A percentile compares a stretch with the other conserved stretches of the same genome.
Conservation (phyloP, 2,113 vertebrate genomes). For the Orycteropus afer region DNA sequence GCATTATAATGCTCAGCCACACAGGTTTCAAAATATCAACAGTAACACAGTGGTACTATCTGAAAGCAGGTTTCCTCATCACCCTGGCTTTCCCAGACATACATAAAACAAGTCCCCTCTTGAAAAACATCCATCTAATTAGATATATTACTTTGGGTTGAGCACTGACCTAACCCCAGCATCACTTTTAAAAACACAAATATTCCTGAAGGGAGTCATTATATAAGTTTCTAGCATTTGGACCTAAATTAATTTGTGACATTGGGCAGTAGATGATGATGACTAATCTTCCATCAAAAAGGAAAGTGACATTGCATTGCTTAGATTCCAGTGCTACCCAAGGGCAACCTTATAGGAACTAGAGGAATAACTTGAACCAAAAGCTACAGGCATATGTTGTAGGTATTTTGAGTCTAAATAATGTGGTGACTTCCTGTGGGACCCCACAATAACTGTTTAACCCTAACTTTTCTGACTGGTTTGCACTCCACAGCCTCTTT, state of each 20-base stretch:
- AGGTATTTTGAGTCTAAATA: not conserved
- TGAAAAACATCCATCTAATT: not conserved
- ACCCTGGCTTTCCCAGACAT: not conserved
- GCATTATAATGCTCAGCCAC: not conserved
- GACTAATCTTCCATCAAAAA: not conserved
- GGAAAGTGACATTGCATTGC: not conserved
- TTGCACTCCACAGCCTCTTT: not conserved
- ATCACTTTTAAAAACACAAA: not conserved
- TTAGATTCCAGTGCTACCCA: not conserved
- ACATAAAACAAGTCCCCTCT: not conserved
- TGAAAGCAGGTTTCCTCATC: not conserved
- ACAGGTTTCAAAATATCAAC: not conserved
- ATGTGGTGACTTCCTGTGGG: not conserved
- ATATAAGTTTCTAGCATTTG: not conserved
- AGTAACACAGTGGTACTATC: not conserved
- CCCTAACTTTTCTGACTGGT: not conserved
- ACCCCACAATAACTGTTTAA: not conserved
- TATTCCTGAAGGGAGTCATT: not conserved
- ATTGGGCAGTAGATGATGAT: not conserved
- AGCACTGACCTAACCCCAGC: not conserved
- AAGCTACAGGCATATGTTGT: not conserved
- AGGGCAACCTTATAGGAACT: not conserved
- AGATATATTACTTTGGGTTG: not conserved
- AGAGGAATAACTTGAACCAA: not conserved
- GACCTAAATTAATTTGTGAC: not conserved